Evolutionary conservation across 2,888 invertebrate genomes (phyloP), one percentile per base, ranked within the genome.

Genomic region (Archips crataeganus): DNA sequence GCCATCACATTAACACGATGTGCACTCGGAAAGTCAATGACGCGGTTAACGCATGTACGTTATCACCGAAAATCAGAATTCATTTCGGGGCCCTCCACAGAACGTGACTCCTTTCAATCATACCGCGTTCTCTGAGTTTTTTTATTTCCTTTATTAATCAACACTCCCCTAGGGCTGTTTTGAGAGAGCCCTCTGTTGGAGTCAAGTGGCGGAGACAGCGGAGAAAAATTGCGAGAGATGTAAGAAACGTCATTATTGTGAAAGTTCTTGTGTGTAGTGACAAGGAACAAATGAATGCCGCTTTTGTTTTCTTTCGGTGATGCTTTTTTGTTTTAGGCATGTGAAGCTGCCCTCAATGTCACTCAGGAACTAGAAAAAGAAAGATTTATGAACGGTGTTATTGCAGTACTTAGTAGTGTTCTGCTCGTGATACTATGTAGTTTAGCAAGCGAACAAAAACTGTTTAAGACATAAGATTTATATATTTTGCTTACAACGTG

Each of bases 61-160:
- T 71, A 73, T 71, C 73, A 65, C 71, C 65, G 32, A 70, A 74
- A 72, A 72, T 69, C 68, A 77, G 76, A 77, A 77, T 74, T 75
- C 74, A 74, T 73, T 74, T 74, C 71, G 59, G 70, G 61, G 75
- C 76, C 77, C 75, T 76, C 70, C 63, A 49, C 65, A 70, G 61
- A 75, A 77, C 79, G 79, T 77, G 79, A 77, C 80, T 79, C 76
- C 77, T 76, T 77, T 80, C 78, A 79, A 90, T 90, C 87, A 87
- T 84, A 84, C 79, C 81, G 82, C 81, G 77, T 78, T 80, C 79
- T 80, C 79, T 77, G 79, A 75, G 76, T 79, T 82, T 77, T 85
- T 88, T 89, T 90, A 89, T 89, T 90, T 90, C 87, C 86, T 90
- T 89, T 91, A 90, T 91, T 91, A 92, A 92, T 92, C 90, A 89